These are phyloP conservation scores for Protodeltote pygarga DNA, from an alignment of 2,888 invertebrate genomes.

Conservation along the genomic window DNA sequence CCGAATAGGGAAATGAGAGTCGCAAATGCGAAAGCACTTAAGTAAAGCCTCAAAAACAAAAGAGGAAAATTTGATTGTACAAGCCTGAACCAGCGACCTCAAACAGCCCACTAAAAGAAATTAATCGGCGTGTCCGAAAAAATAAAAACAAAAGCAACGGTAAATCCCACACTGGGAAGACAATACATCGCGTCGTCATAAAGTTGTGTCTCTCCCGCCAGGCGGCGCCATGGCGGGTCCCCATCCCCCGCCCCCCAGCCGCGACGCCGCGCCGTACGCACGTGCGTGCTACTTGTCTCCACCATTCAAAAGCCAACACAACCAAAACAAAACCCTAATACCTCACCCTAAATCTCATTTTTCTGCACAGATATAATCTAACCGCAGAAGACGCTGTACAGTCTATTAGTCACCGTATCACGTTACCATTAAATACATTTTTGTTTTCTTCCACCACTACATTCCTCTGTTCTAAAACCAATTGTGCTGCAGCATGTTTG, in stretches of 20 bases:
- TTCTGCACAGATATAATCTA: constrained; percentile 35
- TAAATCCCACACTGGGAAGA: constrained; percentile 83
- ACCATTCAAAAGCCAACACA: constrained; percentile 58
- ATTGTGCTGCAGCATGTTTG: constrained; percentile 79
- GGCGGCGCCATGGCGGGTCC: constrained; percentile 76
- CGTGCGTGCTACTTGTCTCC: constrained; percentile 79
- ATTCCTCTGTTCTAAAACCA: constrained; percentile 72
- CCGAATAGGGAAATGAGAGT: constrained; percentile 28
- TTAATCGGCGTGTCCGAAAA: constrained; percentile 77
- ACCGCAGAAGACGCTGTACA: constrained; percentile 60
- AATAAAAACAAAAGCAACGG: constrained; percentile 79
- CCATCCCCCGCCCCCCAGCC: constrained; percentile 51
- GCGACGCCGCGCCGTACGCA: constrained; percentile 68
- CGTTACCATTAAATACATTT: constrained; percentile 75
- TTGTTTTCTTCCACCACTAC: constrained; percentile 66
- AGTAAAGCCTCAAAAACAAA: constrained; percentile 57
- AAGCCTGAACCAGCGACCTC: constrained; percentile 61
- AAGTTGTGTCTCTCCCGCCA: constrained; percentile 82
- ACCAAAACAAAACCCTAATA: constrained; percentile 66
- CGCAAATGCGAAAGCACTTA: constrained; percentile 53
- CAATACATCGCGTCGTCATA: constrained; percentile 82
- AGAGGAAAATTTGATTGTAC: constrained; percentile 60
- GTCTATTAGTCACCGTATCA: constrained; percentile 76
- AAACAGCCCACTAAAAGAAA: constrained; percentile 73
- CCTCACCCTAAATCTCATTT: constrained; percentile 62